A percentile compares a stretch with the other conserved stretches of the same genome.
phyloP scores from a whole-genome alignment of 2,797 vertebrate genomes.

The Percopsis omiscomaycus region DNA sequence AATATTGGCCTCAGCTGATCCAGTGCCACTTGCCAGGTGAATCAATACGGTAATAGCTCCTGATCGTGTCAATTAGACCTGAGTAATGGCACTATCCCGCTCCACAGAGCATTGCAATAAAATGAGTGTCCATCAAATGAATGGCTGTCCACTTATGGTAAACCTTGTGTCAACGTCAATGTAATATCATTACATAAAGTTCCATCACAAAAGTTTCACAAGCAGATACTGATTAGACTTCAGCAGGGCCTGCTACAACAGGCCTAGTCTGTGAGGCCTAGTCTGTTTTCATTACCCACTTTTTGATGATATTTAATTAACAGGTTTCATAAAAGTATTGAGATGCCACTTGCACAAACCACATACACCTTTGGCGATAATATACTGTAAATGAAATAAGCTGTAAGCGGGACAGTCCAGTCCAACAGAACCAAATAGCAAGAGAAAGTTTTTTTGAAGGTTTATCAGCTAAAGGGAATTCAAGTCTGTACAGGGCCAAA shows the following conservation, averaged over 20 bases:
- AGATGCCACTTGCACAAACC: slow-evolving; percentile 40
- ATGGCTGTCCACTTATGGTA: slow-evolving; percentile 54
- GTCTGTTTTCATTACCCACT: slow-evolving; percentile 6
- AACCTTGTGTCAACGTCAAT: slow-evolving; percentile 51
- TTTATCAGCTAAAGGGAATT: slow-evolving; percentile 14
- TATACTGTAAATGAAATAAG: background rate
- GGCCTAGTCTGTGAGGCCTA: slow-evolving; percentile 11
- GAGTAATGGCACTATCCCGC: slow-evolving; percentile 64
- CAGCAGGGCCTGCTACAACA: slow-evolving; percentile 10
- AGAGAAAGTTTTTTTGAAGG: background rate
- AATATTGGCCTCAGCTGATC: slow-evolving; percentile 72
- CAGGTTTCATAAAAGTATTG: slow-evolving; percentile 1
- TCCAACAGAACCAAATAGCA: too few relatives aligned
- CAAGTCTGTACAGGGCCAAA: slow-evolving; percentile 17
- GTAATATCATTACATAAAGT: slow-evolving; percentile 54
- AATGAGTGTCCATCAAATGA: slow-evolving; percentile 55
- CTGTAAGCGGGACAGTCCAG: background rate
- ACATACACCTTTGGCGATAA: slow-evolving; percentile 6
- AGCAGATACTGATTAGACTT: slow-evolving; percentile 26
- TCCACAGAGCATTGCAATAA: slow-evolving; percentile 57
- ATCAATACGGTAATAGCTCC: slow-evolving; percentile 79
- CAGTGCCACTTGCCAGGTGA: slow-evolving; percentile 70
- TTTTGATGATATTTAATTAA: background rate
- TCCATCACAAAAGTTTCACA: slow-evolving; percentile 39
- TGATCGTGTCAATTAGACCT: slow-evolving; percentile 74